Evolutionary conservation across 2,113 vertebrate species (phyloP).

Genomic region (Tychaedon coryphoeus): DNA sequence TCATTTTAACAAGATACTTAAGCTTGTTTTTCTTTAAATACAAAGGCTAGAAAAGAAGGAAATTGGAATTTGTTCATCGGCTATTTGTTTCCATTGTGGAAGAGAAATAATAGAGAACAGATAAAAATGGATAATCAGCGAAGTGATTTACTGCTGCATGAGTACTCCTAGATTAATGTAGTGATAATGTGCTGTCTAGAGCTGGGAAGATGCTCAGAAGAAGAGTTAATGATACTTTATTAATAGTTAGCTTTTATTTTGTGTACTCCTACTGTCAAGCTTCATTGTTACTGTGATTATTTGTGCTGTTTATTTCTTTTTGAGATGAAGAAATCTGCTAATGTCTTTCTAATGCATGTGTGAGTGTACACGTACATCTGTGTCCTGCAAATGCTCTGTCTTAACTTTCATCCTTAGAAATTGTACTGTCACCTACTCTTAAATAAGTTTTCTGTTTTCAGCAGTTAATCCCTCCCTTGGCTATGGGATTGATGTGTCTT

Average conservation of each 20-base stretch:
- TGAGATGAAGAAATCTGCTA: not conserved
- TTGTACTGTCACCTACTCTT: not conserved
- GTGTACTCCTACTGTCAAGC: not conserved
- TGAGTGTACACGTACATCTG: not conserved
- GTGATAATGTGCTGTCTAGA: slow-evolving; percentile 22
- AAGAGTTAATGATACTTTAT: slow-evolving; percentile 45
- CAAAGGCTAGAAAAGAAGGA: not conserved
- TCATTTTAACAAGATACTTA: not conserved
- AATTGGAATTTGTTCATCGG: not conserved
- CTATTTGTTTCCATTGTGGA: slow-evolving; percentile 30
- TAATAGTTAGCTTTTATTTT: slow-evolving; percentile 48
- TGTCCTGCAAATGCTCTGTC: not conserved
- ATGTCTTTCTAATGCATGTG: not conserved
- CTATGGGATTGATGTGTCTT: not conserved
- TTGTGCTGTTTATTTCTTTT: not conserved
- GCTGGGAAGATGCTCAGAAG: not conserved
- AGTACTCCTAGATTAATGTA: slow-evolving; percentile 47
- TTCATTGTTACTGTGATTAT: not conserved
- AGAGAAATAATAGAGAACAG: slow-evolving; percentile 17
- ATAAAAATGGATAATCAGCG: slow-evolving; percentile 33
- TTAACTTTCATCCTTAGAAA: not conserved
- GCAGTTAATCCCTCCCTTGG: not conserved
- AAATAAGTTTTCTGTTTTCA: not conserved
- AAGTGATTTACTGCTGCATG: slow-evolving; percentile 30
- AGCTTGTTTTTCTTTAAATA: not conserved